Conservation (phyloP, 2,113 vertebrate genomes). For the Miniopterus natalensis region DNA sequence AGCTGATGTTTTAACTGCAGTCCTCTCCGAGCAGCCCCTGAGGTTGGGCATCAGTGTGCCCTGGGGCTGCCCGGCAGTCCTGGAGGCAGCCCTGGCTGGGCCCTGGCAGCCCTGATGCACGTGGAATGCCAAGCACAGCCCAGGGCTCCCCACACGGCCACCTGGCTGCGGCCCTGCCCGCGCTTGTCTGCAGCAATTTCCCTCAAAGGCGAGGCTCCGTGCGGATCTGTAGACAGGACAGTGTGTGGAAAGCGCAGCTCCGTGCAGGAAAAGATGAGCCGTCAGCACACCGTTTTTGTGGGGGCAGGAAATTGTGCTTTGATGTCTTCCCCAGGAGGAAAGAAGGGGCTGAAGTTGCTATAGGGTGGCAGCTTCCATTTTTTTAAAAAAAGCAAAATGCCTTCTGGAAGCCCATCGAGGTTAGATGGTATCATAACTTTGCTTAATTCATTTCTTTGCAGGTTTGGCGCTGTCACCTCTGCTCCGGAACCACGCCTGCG, state of each 20-base stretch:
- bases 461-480: background rate
- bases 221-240: background rate
- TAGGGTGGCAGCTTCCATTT: background rate
- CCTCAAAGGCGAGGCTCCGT: background rate
- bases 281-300: background rate
- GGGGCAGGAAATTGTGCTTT: constrained; percentile 40
- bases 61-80: background rate
- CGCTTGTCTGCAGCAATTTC: background rate
- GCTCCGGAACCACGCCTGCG: background rate
- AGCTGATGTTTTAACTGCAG: background rate
- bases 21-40: background rate
- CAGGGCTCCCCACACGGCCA: background rate
- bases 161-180: constrained; percentile 34
- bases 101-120: background rate
- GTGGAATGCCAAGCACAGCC: constrained; percentile 60
- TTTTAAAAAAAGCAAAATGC: background rate
- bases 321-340: background rate
- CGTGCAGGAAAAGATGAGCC: background rate
- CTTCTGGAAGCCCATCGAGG: background rate
- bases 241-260: background rate
- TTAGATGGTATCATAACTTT: background rate
- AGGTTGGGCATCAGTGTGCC: background rate
- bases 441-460: background rate
- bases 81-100: background rate
- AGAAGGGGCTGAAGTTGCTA: background rate